Evolutionary conservation across 2,888 invertebrate genomes (phyloP).

Genomic region (Leucophenga maculata): DNA sequence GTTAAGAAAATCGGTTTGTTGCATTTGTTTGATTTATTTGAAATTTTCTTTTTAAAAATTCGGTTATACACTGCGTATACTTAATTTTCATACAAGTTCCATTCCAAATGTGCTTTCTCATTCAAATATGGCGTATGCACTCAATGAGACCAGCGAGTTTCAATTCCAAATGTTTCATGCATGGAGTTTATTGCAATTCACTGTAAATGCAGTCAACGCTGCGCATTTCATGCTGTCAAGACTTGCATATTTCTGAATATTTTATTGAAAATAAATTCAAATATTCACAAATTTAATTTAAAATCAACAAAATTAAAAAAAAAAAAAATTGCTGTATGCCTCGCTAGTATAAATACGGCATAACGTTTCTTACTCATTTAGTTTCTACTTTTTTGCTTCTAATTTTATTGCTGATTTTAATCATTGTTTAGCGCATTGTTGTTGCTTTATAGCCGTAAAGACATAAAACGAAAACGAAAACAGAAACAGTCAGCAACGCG

Average conservation of each 20-base stretch:
- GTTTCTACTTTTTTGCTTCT: neutral
- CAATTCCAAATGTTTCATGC: slow-evolving; percentile 10
- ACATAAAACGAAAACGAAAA: neutral
- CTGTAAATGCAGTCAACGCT: neutral
- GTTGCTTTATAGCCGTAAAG: neutral
- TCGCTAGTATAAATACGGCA: too few relatives aligned
- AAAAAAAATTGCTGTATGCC: too few relatives aligned
- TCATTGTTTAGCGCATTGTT: neutral
- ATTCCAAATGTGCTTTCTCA: too few relatives aligned
- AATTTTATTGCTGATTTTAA: slow-evolving; percentile 1
- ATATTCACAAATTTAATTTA: too few relatives aligned
- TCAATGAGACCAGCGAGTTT: neutral
- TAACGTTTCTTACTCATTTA: neutral
- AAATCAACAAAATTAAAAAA: too few relatives aligned
- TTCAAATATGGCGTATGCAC: too few relatives aligned
- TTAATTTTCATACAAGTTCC: too few relatives aligned
- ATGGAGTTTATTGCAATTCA: neutral
- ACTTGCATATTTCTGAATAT: too few relatives aligned
- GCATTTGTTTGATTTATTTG: neutral
- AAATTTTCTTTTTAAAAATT: neutral
- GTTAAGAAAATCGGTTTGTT: neutral
- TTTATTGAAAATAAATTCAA: too few relatives aligned
- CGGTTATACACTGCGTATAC: neutral
- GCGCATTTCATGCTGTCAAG: neutral
- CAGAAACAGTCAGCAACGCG: too few relatives aligned